Evolutionary conservation across 2,113 vertebrate species (phyloP), one percentile per base, ranked within the genome.

Genomic region (Tiliqua scincoides): DNA sequence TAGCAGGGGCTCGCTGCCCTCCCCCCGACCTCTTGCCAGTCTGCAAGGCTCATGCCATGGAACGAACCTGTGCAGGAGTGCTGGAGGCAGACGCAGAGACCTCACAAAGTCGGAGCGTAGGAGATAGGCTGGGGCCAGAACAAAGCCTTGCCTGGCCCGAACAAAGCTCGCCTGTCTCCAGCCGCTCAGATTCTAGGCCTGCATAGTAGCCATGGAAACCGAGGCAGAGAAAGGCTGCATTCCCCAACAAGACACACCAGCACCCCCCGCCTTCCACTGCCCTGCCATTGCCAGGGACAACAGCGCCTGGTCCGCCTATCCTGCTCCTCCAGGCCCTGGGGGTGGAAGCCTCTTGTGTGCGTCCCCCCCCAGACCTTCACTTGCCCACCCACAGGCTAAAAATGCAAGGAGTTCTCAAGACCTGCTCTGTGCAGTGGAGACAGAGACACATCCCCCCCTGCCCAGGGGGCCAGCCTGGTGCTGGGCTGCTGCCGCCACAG

Each of bases 111-210:
- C 3, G 7, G 62, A 37, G 18, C 27, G 54, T 54, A 48, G 52
- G 65, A 61, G 84, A 77, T 18, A n/a, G 67, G 61, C n/a, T 2
- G n/a, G 32, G 59, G 61, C 18, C 57, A 12, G 57, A 80, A 65
- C 77, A 65, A 35, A 80, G 63, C 35, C 43, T 30, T n/a, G 48
- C 27, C 32, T 65, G 68, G 77, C 6, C 75, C 9, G 27, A 48
- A 74, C 77, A 85, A 74, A 79, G 70, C 27, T 9, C 43, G 27
- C 77, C 87, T 84, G 77, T 87, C 72, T 81, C 30, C 43, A 37
- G 6, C 32, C 11, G 32, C 70, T 83, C 37, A 3, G 81, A 79
- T 79, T 52, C 59, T 57, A 37, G 76, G 82, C 48, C 87, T 43
- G 52, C 83, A 11, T 1, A 1, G 52, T 81, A 67, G 18, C 83